These are phyloP conservation scores for Cepphus grylle DNA, from an alignment of 2,113 vertebrate genomes.

Conservation along the genomic window DNA sequence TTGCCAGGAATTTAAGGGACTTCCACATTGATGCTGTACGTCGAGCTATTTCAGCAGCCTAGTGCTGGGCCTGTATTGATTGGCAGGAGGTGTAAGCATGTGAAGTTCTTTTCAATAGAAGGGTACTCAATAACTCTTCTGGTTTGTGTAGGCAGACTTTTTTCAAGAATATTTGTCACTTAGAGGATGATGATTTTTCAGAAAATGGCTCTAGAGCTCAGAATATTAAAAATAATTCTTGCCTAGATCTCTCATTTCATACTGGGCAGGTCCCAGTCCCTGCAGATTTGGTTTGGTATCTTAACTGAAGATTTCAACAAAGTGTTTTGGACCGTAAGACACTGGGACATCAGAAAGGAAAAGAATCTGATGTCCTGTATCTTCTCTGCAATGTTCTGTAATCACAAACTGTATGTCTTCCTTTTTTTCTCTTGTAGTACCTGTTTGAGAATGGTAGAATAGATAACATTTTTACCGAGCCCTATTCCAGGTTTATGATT, in stretches of 20 bases:
- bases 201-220: neutral
- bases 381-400: constrained; percentile 6
- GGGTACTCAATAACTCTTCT: neutral
- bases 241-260: neutral
- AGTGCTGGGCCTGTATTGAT: fast-evolving
- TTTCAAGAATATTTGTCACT: neutral
- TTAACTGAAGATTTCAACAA: neutral
- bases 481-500: constrained; percentile 92
- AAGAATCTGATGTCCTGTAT: neutral
- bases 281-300: neutral
- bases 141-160: neutral
- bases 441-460: constrained; percentile 96
- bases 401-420: constrained; percentile 23
- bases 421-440: constrained; percentile 79
- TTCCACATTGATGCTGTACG: neutral
- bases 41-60: neutral
- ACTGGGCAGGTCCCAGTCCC: neutral
- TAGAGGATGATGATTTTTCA: neutral
- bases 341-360: neutral
- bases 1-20: neutral
- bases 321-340: neutral
- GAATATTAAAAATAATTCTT: neutral
- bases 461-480: constrained; percentile 98
- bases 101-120: neutral
- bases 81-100: neutral